These are phyloP conservation scores for Beris morrisii DNA, from an alignment of 2,888 invertebrate genomes.

Conservation along the genomic window DNA sequence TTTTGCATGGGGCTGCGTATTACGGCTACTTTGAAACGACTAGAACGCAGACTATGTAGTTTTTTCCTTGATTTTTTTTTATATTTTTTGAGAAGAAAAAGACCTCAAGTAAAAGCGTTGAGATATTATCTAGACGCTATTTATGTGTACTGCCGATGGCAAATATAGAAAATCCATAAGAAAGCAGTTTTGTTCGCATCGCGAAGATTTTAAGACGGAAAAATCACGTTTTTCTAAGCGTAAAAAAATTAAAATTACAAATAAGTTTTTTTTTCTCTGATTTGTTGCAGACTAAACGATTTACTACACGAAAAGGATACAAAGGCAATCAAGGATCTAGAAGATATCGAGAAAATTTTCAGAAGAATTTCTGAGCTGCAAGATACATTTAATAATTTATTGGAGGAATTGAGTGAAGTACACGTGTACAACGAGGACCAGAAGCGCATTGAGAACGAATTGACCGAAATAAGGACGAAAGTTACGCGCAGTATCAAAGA, in stretches of 20 bases:
- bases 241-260: neutral
- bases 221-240: neutral
- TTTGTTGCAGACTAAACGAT: conserved; percentile 73
- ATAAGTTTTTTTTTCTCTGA: conserved; percentile 44
- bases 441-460: conserved; percentile 62
- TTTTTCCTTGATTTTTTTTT: too few relatives aligned
- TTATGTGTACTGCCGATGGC: too few relatives aligned
- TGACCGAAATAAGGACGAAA: conserved; percentile 62
- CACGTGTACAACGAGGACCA: conserved; percentile 80
- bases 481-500: conserved; percentile 62
- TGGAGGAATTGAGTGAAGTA: conserved; percentile 68
- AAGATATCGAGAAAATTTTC: conserved; percentile 74
- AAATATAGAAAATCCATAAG: too few relatives aligned
- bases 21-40: too few relatives aligned
- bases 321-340: conserved; percentile 73
- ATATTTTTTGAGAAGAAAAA: too few relatives aligned
- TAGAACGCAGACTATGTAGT: too few relatives aligned
- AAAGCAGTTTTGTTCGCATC: too few relatives aligned
- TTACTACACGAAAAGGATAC: conserved; percentile 74
- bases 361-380: conserved; percentile 70
- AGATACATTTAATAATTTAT: conserved; percentile 67
- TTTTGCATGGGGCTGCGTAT: too few relatives aligned
- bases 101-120: too few relatives aligned
- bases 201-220: too few relatives aligned
- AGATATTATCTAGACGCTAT: too few relatives aligned